Evolutionary conservation across 2,797 vertebrate genomes (phyloP).

Genomic region (Gastrophryne carolinensis): DNA sequence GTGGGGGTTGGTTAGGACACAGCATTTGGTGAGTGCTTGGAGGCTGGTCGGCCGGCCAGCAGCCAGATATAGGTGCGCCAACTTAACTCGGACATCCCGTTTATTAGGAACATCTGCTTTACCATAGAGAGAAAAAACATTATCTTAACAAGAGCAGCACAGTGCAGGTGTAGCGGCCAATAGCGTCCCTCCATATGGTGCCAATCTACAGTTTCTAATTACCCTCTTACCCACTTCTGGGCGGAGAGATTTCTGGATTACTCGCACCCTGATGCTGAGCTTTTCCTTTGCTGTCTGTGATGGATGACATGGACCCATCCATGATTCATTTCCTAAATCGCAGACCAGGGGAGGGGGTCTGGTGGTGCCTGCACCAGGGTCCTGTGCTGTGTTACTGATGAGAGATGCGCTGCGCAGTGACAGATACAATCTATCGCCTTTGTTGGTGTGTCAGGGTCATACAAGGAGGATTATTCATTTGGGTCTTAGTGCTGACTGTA

Average conservation of each 20-base stretch:
- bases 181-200: slow-evolving; percentile 19
- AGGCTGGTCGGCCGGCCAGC: slow-evolving; percentile 6
- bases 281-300: not conserved
- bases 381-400: not conserved
- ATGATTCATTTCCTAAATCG: not conserved
- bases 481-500: not conserved
- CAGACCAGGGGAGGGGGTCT: not conserved
- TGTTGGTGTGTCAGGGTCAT: not conserved
- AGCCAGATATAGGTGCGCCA: slow-evolving; percentile 13
- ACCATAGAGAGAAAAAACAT: slow-evolving; percentile 40
- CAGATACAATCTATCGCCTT: not conserved
- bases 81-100: slow-evolving; percentile 7
- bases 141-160: slow-evolving; percentile 21
- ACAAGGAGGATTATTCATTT: not conserved
- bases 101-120: slow-evolving; percentile 34
- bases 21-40: not conserved
- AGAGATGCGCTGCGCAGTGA: not conserved
- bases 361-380: not conserved
- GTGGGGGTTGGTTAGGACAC: not conserved
- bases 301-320: not conserved
- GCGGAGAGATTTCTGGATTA: not conserved
- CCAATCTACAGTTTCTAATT: slow-evolving; percentile 17
- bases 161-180: not conserved
- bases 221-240: not conserved
- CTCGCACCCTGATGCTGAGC: not conserved